Evolutionary conservation across 2,113 vertebrate species (phyloP).

Genomic region (Leiothrix lutea): DNA sequence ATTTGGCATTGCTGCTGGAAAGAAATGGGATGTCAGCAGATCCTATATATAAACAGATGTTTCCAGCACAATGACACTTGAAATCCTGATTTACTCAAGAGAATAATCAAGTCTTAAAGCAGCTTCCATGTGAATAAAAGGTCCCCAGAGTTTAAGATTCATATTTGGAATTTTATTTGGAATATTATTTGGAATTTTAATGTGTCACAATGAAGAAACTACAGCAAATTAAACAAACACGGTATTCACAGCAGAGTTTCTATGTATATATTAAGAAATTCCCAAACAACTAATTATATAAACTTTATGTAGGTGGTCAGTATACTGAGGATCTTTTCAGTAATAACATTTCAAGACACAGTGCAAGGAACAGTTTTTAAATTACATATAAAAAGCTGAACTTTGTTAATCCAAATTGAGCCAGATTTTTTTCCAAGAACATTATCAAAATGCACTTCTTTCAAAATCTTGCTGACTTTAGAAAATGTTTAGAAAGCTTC

Average conservation of each 20-base stretch:
- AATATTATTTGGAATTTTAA: not conserved
- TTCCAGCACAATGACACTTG: not conserved
- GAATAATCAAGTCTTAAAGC: constrained; percentile 12
- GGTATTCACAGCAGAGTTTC: not conserved
- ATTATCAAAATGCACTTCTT: not conserved
- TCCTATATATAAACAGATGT: not conserved
- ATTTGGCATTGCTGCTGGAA: constrained; percentile 19
- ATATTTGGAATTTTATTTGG: not conserved
- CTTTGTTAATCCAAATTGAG: not conserved
- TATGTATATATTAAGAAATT: not conserved
- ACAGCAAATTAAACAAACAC: not conserved
- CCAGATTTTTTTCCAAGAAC: not conserved
- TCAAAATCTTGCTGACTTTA: not conserved
- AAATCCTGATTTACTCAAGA: not conserved
- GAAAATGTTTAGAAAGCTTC: not conserved
- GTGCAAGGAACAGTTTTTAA: not conserved
- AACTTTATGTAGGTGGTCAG: not conserved
- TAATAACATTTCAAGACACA: not conserved
- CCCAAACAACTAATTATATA: not conserved
- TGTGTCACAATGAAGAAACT: not conserved
- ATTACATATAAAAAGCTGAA: not conserved
- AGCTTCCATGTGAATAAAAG: not conserved
- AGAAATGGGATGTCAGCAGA: constrained; percentile 3
- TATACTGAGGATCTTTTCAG: not conserved
- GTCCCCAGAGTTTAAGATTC: not conserved